Percentiles rank a stretch among this genome's conserved stretches.
These are phyloP conservation scores for Ormyrus labotus DNA, from an alignment of 2,888 invertebrate species.

Conservation along the genomic window DNA sequence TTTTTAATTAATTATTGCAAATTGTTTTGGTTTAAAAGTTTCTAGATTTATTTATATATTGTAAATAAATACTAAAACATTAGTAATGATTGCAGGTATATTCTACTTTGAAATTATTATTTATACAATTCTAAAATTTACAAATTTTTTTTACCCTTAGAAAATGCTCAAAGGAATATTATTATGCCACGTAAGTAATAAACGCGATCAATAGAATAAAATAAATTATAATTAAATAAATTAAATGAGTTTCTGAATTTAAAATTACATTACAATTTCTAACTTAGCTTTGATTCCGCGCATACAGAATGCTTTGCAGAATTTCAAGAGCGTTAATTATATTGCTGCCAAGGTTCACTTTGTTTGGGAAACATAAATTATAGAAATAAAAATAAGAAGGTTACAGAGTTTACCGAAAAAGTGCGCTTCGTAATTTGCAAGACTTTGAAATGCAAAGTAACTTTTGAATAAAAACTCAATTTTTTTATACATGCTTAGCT, in stretches of 20 bases:
- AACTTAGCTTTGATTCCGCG: neutral
- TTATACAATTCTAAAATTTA: too few species aligned
- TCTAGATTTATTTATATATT: too few species aligned
- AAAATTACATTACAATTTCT: neutral
- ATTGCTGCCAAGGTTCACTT: slow-evolving; percentile 3
- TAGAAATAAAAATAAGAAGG: neutral
- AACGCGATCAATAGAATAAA: too few species aligned
- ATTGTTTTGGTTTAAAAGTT: too few species aligned
- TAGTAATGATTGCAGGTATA: too few species aligned
- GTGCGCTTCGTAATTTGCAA: neutral
- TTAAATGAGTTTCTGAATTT: neutral
- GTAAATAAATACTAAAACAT: too few species aligned
- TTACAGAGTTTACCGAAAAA: neutral
- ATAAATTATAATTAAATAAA: neutral
- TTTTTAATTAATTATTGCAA: too few species aligned
- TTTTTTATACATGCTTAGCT: neutral
- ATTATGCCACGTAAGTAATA: too few species aligned
- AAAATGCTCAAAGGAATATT: too few species aligned
- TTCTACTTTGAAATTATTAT: too few species aligned
- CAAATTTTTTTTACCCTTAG: too few species aligned
- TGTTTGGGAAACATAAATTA: neutral
- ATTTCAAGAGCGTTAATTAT: slow-evolving; percentile 9
- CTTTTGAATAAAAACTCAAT: neutral
- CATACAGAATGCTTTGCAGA: neutral
- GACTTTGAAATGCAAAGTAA: neutral